phyloP scores from a whole-genome alignment of 2,888 invertebrate genomes.

The Hypercompe scribonia region DNA sequence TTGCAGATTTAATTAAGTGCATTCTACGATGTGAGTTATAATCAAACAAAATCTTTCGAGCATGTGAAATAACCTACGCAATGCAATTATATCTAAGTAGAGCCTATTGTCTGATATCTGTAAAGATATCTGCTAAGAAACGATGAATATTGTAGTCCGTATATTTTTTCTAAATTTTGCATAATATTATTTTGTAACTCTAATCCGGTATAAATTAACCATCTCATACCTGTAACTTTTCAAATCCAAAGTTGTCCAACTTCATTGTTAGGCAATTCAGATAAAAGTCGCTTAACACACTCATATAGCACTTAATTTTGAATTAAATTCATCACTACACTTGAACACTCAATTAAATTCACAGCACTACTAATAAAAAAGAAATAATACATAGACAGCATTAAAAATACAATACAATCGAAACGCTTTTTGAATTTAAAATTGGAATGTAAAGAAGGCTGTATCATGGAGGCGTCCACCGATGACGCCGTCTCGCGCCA shows the following conservation, averaged over 20 bases:
- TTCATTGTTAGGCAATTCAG: slow-evolving; percentile 69
- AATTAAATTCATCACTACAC: slow-evolving; percentile 35
- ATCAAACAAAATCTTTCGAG: slow-evolving; percentile 18
- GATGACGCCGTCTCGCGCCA: slow-evolving; percentile 73
- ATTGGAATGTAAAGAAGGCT: slow-evolving; percentile 63
- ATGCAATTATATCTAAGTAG: slow-evolving; percentile 12
- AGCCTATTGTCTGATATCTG: slow-evolving; percentile 1
- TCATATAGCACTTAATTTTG: slow-evolving; percentile 46
- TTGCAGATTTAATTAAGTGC: slow-evolving; percentile 10
- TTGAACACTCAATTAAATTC: slow-evolving; percentile 11
- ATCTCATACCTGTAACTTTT: slow-evolving; percentile 75
- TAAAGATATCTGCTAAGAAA: neutral
- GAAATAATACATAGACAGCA: neutral
- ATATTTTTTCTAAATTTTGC: neutral
- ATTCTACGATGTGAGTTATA: slow-evolving; percentile 12
- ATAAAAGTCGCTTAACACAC: slow-evolving; percentile 40
- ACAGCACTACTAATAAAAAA: slow-evolving; percentile 30
- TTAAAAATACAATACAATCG: slow-evolving; percentile 13
- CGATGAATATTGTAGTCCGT: neutral
- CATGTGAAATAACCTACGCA: slow-evolving; percentile 16
- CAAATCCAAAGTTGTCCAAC: slow-evolving; percentile 83
- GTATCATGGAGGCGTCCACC: slow-evolving; percentile 70
- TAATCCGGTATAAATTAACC: neutral
- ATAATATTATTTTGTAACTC: neutral
- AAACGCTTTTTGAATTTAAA: slow-evolving; percentile 33